Base-by-base conservation (phyloP, 2,113 vertebrate genomes). In the Polyodon spathula region DNA sequence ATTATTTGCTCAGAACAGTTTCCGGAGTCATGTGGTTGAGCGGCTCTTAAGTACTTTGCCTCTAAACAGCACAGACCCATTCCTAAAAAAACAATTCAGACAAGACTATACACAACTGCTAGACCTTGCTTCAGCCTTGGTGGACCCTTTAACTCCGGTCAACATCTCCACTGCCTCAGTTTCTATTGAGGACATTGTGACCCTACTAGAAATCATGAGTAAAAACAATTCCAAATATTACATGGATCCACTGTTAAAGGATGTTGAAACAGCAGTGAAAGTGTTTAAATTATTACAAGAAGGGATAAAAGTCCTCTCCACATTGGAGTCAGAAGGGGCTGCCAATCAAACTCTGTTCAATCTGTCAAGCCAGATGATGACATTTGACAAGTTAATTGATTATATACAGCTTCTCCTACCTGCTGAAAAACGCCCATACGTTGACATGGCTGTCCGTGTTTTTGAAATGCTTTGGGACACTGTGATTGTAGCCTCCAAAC, bases 381-480 rank as follows among this genome's bases (percentile, higher is more conserved):
- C 82, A 65, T 8, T 83, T 37, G 61, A 73, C 1, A 15, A 66
- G 7, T 59, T 87, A 51, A 60, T 85, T n/a, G 46, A 75, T 40
- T 62, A 74, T 0, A 15, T 70, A 4, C 40, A 4, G 4, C 8
- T 15, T 8, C 41, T 78, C 53, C 63, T 85, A 37, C 55, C 37
- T 3, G 51, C 64, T 0, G 73, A 81, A 37, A 62, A 84, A 14
- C 60, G 12, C 38, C 58, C 17, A 40, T 73, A 68, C 62, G 44
- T 85, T 39, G 10, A 56, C 43, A 44, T 44, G 7, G 12, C 43
- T 12, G 12, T 44, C 7, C 1, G 12, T 7, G 43, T 44, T 12
- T 75, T 67, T 6, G 58, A 77, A 51, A 54, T 67, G 15, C 55
- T 88, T n/a, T 80, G 53, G 12, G 56, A 76, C 5, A 79, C 63